These are phyloP conservation scores for Pelvicachromis taeniatus DNA, from an alignment of 2,113 vertebrate species.

Conservation along the genomic window DNA sequence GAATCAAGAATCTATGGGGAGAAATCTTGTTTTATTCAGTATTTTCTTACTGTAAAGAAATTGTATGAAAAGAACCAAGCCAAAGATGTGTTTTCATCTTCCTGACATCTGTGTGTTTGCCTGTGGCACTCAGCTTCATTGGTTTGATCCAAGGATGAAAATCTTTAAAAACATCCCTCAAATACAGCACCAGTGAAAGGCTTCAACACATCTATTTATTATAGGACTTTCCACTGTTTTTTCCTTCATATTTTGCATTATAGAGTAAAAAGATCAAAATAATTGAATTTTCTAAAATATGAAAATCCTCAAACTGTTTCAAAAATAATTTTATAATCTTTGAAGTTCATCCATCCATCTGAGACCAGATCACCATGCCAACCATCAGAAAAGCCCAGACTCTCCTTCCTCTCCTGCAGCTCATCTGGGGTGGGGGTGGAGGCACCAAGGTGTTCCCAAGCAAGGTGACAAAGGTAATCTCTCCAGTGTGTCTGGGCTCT, in stretches of 20 bases:
- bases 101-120: background rate
- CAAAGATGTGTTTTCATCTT: background rate
- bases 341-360: background rate
- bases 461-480: background rate
- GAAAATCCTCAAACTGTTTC: background rate
- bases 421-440: background rate
- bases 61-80: rapidly evolving
- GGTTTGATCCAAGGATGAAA: background rate
- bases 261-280: background rate
- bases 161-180: background rate
- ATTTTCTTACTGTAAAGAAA: background rate
- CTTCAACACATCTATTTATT: background rate
- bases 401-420: no score
- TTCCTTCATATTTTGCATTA: background rate
- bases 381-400: background rate
- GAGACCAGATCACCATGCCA: background rate
- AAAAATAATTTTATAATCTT: background rate
- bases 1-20: background rate
- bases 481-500: background rate
- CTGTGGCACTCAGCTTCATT: background rate
- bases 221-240: background rate
- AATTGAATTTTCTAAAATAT: background rate
- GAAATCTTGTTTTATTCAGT: background rate
- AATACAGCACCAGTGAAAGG: background rate
- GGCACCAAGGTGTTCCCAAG: background rate